These are phyloP conservation scores for Calidris pygmaea DNA, from an alignment of 2,113 vertebrate genomes.

Conservation along the genomic window DNA sequence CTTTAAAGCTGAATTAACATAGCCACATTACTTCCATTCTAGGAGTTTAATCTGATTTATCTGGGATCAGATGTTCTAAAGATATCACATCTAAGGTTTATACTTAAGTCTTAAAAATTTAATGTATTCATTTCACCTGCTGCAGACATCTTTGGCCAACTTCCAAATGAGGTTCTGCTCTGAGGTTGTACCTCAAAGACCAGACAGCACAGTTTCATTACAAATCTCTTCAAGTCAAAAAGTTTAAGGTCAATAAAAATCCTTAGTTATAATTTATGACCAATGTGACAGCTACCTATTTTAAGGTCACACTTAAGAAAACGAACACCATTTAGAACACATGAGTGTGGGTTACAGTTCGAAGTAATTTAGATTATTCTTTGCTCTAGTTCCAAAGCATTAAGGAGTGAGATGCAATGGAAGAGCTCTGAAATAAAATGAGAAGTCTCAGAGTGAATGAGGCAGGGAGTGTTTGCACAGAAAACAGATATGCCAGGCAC, in stretches of 20 bases:
- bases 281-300: not conserved
- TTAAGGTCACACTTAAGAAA: not conserved
- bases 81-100: not conserved
- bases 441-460: not conserved
- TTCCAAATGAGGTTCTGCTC: not conserved
- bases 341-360: not conserved
- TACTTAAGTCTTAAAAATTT: not conserved
- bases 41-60: not conserved
- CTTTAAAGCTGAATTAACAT: not conserved
- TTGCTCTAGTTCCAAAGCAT: not conserved
- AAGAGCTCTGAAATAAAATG: not conserved
- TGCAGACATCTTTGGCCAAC: not conserved
- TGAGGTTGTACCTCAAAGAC: not conserved
- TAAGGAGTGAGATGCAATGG: not conserved
- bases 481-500: fast-evolving
- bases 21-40: not conserved
- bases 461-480: not conserved
- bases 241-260: not conserved
- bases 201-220: not conserved
- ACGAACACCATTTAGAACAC: not conserved
- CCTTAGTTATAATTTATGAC: not conserved
- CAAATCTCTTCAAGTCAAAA: not conserved
- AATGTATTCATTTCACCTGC: not conserved
- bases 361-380: not conserved
- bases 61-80: not conserved